Percentiles rank a stretch among this genome's conserved stretches.
phyloP scores from a whole-genome alignment of 2,113 vertebrate species.

The Percina caprodes region DNA sequence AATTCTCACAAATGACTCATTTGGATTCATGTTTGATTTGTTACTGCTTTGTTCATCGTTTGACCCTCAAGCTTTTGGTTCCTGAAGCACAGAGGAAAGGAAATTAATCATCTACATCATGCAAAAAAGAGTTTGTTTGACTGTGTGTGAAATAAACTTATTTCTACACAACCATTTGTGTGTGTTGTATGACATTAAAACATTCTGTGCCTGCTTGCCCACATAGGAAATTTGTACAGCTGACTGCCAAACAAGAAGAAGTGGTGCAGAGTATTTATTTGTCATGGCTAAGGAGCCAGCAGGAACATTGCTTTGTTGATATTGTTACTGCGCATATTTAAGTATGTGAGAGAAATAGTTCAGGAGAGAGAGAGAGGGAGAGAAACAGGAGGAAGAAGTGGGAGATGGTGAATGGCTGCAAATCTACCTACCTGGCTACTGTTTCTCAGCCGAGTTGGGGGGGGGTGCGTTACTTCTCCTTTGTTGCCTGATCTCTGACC shows the following conservation, averaged over 20 bases:
- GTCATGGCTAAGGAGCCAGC: slow-evolving; percentile 9
- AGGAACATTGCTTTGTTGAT: slow-evolving; percentile 39
- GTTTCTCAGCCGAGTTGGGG: slow-evolving; percentile 43
- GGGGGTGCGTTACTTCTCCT: slow-evolving; percentile 35
- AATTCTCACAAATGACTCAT: slow-evolving; percentile 63
- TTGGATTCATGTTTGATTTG: slow-evolving; percentile 70
- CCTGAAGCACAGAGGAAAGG: slow-evolving; percentile 34
- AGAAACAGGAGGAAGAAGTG: not conserved
- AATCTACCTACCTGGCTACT: slow-evolving; percentile 28
- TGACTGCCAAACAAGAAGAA: not conserved
- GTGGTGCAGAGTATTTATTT: slow-evolving; percentile 19
- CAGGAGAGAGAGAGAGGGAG: not conserved
- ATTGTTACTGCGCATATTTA: not conserved
- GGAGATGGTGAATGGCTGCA: slow-evolving; percentile 20
- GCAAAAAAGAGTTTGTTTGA: slow-evolving; percentile 14
- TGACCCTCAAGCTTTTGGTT: slow-evolving; percentile 58
- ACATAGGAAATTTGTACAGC: slow-evolving; percentile 1
- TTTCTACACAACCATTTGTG: not conserved
- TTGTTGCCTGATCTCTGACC: slow-evolving; percentile 72
- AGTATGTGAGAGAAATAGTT: slow-evolving; percentile 9
- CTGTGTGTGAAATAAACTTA: slow-evolving; percentile 30
- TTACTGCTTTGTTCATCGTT: slow-evolving; percentile 57
- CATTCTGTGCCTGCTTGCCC: not conserved
- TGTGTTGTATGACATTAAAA: not conserved
- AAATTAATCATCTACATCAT: slow-evolving; percentile 51